A percentile compares a stretch with the other conserved stretches of the same genome.
Conservation (phyloP, 1,140 invertebrate species). For the Meteorus sp. region DNA sequence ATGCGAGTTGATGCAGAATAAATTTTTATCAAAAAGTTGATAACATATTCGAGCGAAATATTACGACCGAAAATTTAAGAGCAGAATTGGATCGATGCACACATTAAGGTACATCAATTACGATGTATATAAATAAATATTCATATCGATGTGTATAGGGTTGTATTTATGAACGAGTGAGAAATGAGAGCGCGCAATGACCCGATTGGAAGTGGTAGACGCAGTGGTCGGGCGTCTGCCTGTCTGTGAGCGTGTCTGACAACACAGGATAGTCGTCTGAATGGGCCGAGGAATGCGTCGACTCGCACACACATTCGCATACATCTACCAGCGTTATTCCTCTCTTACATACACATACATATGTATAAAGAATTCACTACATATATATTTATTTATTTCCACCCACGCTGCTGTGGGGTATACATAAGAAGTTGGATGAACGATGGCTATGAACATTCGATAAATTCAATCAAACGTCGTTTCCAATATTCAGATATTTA, state of each 20-base stretch:
- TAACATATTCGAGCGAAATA: too few relatives aligned
- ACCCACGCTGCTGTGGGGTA: constrained; percentile 35
- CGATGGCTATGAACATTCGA: constrained; percentile 33
- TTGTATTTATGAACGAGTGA: constrained; percentile 18
- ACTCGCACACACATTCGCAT: constrained; percentile 31
- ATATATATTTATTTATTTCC: constrained; percentile 28
- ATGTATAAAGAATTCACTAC: too few relatives aligned
- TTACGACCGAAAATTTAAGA: too few relatives aligned
- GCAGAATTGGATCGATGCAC: too few relatives aligned
- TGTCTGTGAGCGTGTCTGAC: constrained; percentile 53
- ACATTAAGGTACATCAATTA: too few relatives aligned
- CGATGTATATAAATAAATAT: too few relatives aligned
- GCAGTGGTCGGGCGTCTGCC: constrained; percentile 38
- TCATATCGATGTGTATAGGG: too few relatives aligned
- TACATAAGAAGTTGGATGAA: constrained; percentile 25
- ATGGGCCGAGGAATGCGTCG: constrained; percentile 50
- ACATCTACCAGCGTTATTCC: not conserved
- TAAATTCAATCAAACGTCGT: constrained; percentile 27
- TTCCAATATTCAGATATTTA: constrained; percentile 11
- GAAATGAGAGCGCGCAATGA: constrained; percentile 29
- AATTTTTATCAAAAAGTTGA: too few relatives aligned
- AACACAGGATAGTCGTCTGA: constrained; percentile 51
- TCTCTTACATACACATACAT: not conserved
- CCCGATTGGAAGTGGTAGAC: constrained; percentile 25
- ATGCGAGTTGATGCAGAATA: too few relatives aligned